These are phyloP conservation scores for Festucalex cinctus DNA, from an alignment of 2,113 vertebrate genomes.

Conservation along the genomic window DNA sequence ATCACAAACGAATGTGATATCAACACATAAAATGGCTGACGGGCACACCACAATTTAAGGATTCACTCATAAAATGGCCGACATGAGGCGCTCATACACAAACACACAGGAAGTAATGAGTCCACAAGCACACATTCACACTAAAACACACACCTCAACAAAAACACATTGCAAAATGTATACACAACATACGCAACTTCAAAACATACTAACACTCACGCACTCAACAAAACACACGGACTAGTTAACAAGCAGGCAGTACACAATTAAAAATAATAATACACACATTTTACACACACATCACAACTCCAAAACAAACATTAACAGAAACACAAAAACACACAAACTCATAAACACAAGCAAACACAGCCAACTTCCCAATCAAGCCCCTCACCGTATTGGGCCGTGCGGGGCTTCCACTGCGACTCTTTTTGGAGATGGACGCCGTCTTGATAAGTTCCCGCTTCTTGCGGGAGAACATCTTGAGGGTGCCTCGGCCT, in stretches of 20 bases:
- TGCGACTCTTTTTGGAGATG: conserved; percentile 91
- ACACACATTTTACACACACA: no score
- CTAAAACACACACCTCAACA: neutral
- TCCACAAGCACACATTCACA: no score
- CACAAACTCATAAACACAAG: neutral
- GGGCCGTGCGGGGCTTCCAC: conserved; percentile 83
- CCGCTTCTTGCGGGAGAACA: conserved; percentile 91
- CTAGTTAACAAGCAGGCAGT: no score
- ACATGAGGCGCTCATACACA: neutral
- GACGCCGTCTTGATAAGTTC: conserved; percentile 93
- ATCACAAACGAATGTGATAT: no score
- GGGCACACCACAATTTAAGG: neutral
- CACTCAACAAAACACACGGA: no score
- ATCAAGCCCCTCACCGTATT: neutral
- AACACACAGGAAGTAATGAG: neutral
- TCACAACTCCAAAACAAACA: no score
- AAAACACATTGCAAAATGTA: neutral
- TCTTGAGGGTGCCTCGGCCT: conserved; percentile 68
- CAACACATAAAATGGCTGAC: neutral
- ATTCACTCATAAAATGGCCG: neutral
- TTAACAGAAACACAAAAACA: no score
- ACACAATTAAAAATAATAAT: no score
- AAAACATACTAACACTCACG: neutral
- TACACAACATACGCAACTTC: neutral
- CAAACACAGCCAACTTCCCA: no score